Percentiles rank a stretch among this genome's conserved stretches.
Evolutionary conservation across 2,888 invertebrate species (phyloP).

Genomic region (Hyposoter dolosus): DNA sequence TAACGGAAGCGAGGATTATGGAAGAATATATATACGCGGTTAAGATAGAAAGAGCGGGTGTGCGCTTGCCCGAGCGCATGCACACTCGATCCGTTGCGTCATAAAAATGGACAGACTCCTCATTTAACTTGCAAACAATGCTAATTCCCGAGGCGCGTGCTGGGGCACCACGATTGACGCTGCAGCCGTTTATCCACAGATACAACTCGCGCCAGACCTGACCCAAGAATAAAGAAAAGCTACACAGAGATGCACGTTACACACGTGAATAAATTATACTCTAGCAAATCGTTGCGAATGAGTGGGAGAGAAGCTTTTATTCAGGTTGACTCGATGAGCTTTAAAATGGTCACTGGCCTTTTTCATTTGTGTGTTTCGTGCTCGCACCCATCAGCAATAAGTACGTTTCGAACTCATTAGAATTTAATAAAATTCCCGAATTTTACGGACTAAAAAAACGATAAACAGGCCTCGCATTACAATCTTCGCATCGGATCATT

Average conservation of each 20-base stretch:
- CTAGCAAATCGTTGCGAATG: constrained; percentile 43
- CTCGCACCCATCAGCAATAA: not conserved
- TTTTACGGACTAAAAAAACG: constrained; percentile 2
- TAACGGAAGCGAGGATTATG: constrained; percentile 22
- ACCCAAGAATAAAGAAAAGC: constrained; percentile 8
- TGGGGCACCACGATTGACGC: constrained; percentile 54
- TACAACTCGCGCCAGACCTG: constrained; percentile 10
- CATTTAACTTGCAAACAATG: constrained; percentile 68
- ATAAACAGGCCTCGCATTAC: not conserved
- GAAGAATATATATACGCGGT: constrained; percentile 25
- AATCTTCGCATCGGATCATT: not conserved
- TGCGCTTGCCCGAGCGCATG: constrained; percentile 33
- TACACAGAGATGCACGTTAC: not conserved
- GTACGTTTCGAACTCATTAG: not conserved
- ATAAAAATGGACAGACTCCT: constrained; percentile 62
- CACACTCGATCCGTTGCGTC: constrained; percentile 32
- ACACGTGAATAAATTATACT: constrained; percentile 26
- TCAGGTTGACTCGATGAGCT: constrained; percentile 26
- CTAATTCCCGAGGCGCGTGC: constrained; percentile 64
- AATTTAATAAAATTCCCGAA: constrained; percentile 4
- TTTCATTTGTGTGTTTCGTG: constrained; percentile 2
- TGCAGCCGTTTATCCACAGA: constrained; percentile 29
- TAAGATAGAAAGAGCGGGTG: constrained; percentile 10
- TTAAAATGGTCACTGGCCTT: constrained; percentile 9
- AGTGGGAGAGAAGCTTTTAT: constrained; percentile 28